Evolutionary conservation across 2,113 vertebrate species (phyloP).

Genomic region (Carlito syrichta): DNA sequence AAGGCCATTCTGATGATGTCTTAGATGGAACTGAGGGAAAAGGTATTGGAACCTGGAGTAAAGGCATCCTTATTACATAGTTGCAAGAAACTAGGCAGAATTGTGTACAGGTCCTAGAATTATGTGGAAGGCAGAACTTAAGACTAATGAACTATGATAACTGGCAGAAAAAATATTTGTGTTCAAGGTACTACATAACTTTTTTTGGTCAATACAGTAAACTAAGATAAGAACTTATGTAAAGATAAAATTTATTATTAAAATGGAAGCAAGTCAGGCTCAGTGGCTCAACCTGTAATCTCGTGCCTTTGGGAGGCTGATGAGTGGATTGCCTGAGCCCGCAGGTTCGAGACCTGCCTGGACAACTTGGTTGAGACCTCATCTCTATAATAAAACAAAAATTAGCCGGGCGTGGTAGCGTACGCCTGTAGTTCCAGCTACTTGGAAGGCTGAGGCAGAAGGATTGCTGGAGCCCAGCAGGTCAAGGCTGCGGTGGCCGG

Average conservation of each 20-base stretch:
- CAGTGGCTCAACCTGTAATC: too few species aligned
- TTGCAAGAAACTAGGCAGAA: neutral
- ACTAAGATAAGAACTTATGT: neutral
- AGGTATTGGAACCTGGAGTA: neutral
- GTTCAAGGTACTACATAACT: neutral
- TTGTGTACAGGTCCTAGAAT: neutral
- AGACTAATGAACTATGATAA: neutral
- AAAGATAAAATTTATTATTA: neutral
- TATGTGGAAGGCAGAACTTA: neutral
- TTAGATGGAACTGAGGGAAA: neutral
- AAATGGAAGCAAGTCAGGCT: neutral
- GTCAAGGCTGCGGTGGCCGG: too few species aligned
- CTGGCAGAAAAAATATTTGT: neutral
- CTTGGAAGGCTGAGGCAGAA: too few species aligned
- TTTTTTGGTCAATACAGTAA: neutral
- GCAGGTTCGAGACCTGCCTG: too few species aligned
- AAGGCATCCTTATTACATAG: neutral
- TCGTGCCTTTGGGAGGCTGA: too few species aligned
- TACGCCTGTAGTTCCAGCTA: too few species aligned
- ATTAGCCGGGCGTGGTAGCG: too few species aligned
- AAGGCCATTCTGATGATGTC: neutral
- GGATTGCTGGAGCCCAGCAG: too few species aligned
- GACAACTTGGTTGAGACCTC: too few species aligned
- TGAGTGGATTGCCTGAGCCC: too few species aligned
- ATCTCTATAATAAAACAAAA: too few species aligned